Evolutionary conservation across 92 coral and sea anemone species (phyloP).

Genomic region (Zoanthus solanderi): DNA sequence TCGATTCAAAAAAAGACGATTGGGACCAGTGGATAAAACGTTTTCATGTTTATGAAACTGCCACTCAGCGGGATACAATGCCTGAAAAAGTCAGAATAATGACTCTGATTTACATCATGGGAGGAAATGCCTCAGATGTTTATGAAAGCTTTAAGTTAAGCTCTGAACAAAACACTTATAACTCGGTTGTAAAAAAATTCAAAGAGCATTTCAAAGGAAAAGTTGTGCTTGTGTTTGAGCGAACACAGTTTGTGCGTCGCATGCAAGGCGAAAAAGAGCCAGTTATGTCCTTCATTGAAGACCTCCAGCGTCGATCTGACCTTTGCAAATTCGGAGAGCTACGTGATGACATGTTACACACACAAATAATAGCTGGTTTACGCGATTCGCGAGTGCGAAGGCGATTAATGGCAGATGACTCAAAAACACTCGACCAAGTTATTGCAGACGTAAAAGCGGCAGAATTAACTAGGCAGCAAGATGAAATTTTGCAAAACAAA

Average conservation of each 20-base stretch:
- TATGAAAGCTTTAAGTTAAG: not conserved
- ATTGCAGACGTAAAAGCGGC: constrained; percentile 44
- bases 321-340: constrained; percentile 42
- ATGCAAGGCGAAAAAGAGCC: constrained; percentile 34
- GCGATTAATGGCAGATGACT: constrained; percentile 52
- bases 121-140: not conserved
- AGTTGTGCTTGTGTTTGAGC: not conserved
- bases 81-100: too few relatives aligned
- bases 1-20: too few relatives aligned
- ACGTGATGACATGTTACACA: constrained; percentile 53
- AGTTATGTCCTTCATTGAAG: constrained; percentile 35
- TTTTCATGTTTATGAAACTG: too few relatives aligned
- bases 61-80: too few relatives aligned
- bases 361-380: constrained; percentile 47
- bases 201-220: not conserved
- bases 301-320: constrained; percentile 11
- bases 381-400: constrained; percentile 39
- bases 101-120: constrained; percentile 1
- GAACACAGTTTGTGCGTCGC: not conserved
- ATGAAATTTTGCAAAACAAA: constrained; percentile 53
- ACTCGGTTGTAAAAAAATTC: not conserved
- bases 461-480: constrained; percentile 48
- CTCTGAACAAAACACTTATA: not conserved
- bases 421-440: constrained; percentile 46
- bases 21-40: too few relatives aligned